These are phyloP conservation scores for Monoplex corrugatus DNA, from an alignment of 2,888 invertebrate genomes.

Conservation along the genomic window DNA sequence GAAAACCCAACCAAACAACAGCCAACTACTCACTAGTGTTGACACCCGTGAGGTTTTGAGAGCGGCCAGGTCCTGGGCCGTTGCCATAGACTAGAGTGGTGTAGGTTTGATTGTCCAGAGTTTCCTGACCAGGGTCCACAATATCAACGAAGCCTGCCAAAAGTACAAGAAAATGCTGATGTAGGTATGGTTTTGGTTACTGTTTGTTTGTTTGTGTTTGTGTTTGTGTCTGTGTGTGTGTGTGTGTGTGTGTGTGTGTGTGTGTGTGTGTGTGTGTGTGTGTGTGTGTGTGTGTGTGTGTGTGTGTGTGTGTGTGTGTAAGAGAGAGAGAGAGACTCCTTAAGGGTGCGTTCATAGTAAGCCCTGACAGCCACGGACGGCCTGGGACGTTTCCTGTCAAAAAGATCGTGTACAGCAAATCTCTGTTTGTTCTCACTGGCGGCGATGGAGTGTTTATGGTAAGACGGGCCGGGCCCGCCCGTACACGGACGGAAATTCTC, in stretches of 20 bases:
- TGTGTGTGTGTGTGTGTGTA: neutral
- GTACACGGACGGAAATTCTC: no score
- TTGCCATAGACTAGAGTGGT: conserved; percentile 68
- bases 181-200: no score
- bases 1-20: neutral
- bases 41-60: conserved; percentile 59
- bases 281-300: neutral
- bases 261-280: conserved; percentile 1
- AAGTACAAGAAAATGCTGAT: no score
- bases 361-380: no score
- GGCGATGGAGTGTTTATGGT: neutral
- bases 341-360: neutral
- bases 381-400: no score
- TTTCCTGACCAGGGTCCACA: conserved; percentile 30
- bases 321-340: neutral
- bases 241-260: neutral
- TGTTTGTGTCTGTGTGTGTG: neutral
- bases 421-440: neutral
- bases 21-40: conserved; percentile 62
- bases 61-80: conserved; percentile 64
- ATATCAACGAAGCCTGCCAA: conserved; percentile 23
- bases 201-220: no score
- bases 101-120: conserved; percentile 62
- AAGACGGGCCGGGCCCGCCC: neutral
- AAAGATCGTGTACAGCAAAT: no score